Evolutionary conservation across 2,888 invertebrate genomes (phyloP), one percentile per base, ranked within the genome.

Genomic region (Hofmannophila pseudospretella): DNA sequence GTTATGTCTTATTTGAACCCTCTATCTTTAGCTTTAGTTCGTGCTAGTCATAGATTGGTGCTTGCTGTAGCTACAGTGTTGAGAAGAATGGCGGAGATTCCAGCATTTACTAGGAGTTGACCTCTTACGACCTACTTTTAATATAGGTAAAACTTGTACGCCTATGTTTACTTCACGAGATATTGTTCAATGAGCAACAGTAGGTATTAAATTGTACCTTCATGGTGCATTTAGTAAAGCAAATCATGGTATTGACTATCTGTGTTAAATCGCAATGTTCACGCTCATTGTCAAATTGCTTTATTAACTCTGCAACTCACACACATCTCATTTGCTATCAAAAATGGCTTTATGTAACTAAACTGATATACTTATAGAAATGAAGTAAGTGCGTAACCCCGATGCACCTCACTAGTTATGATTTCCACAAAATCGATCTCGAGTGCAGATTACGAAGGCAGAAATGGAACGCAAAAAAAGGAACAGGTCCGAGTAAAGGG

Each of bases 401-500:
- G 49, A 19, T 61, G 54, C 49, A 58, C 54, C 50, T 65, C 47
- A 45, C 58, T 59, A 58, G 55, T 62, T 64, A 71, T 60, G 64
- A 69, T 67, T 67, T 64, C 40, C 44, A 45, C 38, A 54, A 59
- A 67, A 67, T 67, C 59, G 66, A 72, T 72, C 58, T 45, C 54
- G 47, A 54, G 58, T 49, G 62, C 58, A 68, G 72, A 75, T 73
- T 67, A 51, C 54, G 41, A 40, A 54, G 47, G 49, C 60, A 59
- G 60, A 68, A 71, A 67, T 62, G 67, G 58, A 69, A 60, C 58
- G 53, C 47, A 67, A 69, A 69, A 70, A 73, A 34, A 36, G 28
- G 11, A 55, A 61, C 50, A 54, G 41, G 49, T 46, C 48, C 51
- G 48, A 67, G 67, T 64, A 68, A 72, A 70, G 64, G 62, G 63